A percentile compares a stretch with the other conserved stretches of the same genome.
These are phyloP conservation scores for Mormyrus iriodes DNA, from an alignment of 2,113 vertebrate species.

Conservation along the genomic window DNA sequence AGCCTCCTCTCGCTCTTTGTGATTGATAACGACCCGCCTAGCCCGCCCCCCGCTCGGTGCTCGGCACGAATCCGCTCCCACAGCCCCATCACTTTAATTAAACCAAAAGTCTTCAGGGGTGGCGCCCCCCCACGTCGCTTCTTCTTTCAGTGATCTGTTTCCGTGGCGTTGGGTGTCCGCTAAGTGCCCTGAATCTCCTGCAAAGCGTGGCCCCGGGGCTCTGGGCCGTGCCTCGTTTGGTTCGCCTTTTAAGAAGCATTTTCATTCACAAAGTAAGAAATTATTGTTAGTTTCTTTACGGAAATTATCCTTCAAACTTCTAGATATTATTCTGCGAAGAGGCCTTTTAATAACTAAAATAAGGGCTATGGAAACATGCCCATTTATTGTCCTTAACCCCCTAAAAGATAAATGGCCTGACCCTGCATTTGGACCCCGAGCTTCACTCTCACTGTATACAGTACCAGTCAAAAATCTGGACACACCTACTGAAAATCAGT, in stretches of 20 bases:
- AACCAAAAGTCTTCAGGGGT: conserved; percentile 37
- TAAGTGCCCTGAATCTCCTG: background rate
- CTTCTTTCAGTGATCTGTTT: background rate
- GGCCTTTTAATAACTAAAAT: background rate
- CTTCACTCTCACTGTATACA: background rate
- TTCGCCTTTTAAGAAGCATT: background rate
- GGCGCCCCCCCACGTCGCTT: background rate
- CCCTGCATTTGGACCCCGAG: background rate
- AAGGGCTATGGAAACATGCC: background rate
- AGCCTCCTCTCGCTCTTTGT: conserved; percentile 29
- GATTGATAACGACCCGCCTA: conserved; percentile 61
- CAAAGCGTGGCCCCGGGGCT: background rate
- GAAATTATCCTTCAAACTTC: background rate
- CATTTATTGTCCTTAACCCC: background rate
- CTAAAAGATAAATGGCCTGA: background rate
- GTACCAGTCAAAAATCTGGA: background rate
- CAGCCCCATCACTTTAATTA: conserved; percentile 41
- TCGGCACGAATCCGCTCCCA: conserved; percentile 44
- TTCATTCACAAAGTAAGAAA: background rate
- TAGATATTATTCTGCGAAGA: background rate
- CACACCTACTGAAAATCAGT: background rate
- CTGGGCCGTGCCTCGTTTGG: background rate
- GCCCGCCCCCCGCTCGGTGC: conserved; percentile 51
- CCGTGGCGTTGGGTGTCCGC: background rate
- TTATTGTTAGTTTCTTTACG: background rate